Evolutionary conservation across 2,113 vertebrate genomes (phyloP), one percentile per base, ranked within the genome.

Genomic region (Paraplagusia blochii): DNA sequence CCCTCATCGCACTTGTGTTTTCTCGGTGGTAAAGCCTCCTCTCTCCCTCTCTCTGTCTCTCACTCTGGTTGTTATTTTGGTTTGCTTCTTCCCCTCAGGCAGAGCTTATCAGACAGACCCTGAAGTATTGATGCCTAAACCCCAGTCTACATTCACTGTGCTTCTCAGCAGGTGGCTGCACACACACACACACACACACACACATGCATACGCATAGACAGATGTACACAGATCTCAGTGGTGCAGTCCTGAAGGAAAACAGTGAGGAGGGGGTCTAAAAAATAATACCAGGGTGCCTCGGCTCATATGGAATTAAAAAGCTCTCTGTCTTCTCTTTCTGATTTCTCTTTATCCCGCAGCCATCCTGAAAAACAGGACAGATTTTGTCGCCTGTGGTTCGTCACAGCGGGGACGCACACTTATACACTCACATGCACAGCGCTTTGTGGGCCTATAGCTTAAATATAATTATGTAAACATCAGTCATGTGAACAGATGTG

Each of bases 41-140:
- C 54, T 50, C 17, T 73, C 45, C 69, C 53, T 58, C 52, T 57
- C 66, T 51, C 34, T 66, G 52, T 50, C 34, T 66, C 54, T 50
- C 17, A 70, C 45, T 72, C 53, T 58, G 71, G 53, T 75, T 81
- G 72, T 83, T 87, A 82, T 87, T 84, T 86, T 85, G 69, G 81
- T 87, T 78, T 60, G 29, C 51, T 68, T 73, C 67, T 66, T 76
- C 80, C 82, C 87, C 83, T 57, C 44, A 76, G 85, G 85, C 85
- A 56, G 69, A 44, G 69, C 70, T 82, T 82, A 76, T 76, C 82
- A 86, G 81, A 82, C 86, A 76, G 81, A 60, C 82, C 79, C 86
- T 76, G 18, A 74, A 79, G 85, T 83, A 84, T 81, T 71, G 68
- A 81, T 46, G 81, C 47, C 83, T 71, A 77, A 80, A 82, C 68